Evolutionary conservation across 2,888 invertebrate species (phyloP).

Genomic region (Podotricha telesiphe): DNA sequence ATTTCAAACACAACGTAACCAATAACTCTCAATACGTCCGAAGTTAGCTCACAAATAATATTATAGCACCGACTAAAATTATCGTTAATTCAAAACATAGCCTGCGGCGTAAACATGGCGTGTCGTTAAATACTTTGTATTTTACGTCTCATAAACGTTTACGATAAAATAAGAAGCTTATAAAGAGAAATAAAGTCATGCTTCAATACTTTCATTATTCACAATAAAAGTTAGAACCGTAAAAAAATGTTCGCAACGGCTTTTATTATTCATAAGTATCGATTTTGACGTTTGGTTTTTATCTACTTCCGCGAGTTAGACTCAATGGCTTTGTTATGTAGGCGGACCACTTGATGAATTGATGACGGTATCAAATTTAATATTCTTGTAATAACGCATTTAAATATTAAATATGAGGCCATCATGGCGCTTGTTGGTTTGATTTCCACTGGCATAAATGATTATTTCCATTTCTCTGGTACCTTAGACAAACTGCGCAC

Average conservation of each 20-base stretch:
- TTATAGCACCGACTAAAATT: slow-evolving; percentile 39
- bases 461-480: too few species aligned
- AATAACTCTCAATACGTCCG: slow-evolving; percentile 16
- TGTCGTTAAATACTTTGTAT: slow-evolving; percentile 44
- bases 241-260: slow-evolving; percentile 34
- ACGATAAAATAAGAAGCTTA: slow-evolving; percentile 42
- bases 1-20: slow-evolving; percentile 7
- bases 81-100: slow-evolving; percentile 40
- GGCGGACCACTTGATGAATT: slow-evolving; percentile 7
- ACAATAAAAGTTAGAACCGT: slow-evolving; percentile 41
- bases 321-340: slow-evolving; percentile 4
- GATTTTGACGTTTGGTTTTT: slow-evolving; percentile 23
- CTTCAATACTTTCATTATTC: slow-evolving; percentile 34
- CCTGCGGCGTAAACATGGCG: slow-evolving; percentile 40
- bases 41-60: slow-evolving; percentile 27
- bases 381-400: not conserved
- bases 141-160: slow-evolving; percentile 44
- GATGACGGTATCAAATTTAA: not conserved
- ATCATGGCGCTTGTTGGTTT: too few species aligned
- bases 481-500: too few species aligned
- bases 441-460: too few species aligned
- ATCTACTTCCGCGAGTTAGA: slow-evolving; percentile 15
- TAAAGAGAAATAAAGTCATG: slow-evolving; percentile 40
- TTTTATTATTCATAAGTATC: slow-evolving; percentile 29
- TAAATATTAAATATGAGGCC: too few species aligned